These are phyloP conservation scores for Fulmarus glacialis DNA, from an alignment of 2,113 vertebrate species.

Conservation along the genomic window DNA sequence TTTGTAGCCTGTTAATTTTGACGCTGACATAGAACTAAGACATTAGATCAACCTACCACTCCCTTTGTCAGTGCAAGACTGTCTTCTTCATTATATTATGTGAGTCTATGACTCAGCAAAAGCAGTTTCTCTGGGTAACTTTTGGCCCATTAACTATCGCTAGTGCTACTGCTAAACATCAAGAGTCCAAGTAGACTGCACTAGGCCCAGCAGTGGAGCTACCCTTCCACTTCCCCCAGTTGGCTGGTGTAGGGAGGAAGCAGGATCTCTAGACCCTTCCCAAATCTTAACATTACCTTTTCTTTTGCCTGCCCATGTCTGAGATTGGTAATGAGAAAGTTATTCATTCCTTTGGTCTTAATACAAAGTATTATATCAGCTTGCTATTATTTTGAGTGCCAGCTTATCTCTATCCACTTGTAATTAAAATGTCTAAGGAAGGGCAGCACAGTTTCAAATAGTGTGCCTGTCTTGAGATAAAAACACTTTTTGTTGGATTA, in stretches of 20 bases:
- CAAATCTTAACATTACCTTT: background rate
- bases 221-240: background rate
- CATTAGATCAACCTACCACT: background rate
- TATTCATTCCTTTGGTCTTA: background rate
- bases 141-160: background rate
- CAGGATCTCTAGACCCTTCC: background rate
- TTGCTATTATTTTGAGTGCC: background rate
- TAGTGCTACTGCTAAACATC: background rate
- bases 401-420: background rate
- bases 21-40: background rate
- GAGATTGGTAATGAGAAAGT: background rate
- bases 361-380: background rate
- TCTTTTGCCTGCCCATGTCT: background rate
- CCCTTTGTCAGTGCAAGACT: background rate
- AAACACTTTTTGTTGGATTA: background rate
- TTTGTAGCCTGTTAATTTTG: background rate
- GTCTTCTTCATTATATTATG: background rate
- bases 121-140: background rate
- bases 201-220: background rate
- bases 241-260: background rate
- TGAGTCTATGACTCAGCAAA: background rate
- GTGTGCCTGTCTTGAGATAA: background rate
- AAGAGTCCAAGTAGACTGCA: background rate
- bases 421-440: background rate
- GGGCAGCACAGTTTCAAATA: background rate